phyloP scores from a whole-genome alignment of 1,140 invertebrate genomes.

The Tribolium madens region DNA sequence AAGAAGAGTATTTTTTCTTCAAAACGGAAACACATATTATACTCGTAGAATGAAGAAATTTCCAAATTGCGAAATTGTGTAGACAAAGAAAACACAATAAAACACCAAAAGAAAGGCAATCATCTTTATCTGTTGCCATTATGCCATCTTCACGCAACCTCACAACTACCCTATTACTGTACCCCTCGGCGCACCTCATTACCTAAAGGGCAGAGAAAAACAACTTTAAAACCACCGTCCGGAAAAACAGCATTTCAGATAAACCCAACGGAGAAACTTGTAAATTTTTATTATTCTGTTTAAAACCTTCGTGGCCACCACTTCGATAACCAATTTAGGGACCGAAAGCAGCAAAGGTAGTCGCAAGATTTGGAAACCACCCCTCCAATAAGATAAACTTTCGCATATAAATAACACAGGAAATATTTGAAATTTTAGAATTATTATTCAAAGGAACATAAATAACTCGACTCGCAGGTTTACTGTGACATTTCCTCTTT shows the following conservation, averaged over 20 bases:
- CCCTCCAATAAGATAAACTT: neutral
- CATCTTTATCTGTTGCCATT: conserved; percentile 1
- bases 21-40: no score
- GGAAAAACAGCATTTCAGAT: neutral
- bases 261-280: conserved; percentile 1
- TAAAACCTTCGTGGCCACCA: neutral
- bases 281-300: conserved; percentile 33
- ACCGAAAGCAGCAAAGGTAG: neutral
- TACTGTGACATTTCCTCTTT: neutral
- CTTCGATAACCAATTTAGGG: conserved; percentile 2
- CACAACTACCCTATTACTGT: neutral
- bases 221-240: neutral
- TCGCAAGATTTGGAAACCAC: neutral
- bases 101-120: neutral
- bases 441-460: neutral
- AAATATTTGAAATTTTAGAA: neutral
- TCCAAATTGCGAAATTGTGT: neutral
- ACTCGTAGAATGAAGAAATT: no score
- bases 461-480: neutral
- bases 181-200: conserved; percentile 5
- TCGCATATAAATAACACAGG: neutral
- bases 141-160: neutral
- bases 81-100: neutral
- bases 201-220: neutral
- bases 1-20: no score